phyloP scores from a whole-genome alignment of 2,113 vertebrate genomes.

The Cryptoleucopteryx plumbea region DNA sequence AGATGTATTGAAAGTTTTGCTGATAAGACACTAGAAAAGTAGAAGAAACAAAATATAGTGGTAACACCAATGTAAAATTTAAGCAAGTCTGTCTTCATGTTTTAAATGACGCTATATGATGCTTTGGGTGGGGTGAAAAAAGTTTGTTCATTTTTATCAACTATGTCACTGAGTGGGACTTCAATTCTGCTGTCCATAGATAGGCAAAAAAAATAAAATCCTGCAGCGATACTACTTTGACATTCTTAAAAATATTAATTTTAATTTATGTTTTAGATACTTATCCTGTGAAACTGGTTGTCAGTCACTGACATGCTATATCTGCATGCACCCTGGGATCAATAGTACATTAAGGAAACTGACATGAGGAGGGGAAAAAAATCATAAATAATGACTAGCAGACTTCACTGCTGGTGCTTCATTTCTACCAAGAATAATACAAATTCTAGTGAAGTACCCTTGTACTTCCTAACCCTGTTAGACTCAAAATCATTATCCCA shows the following conservation, averaged over 20 bases:
- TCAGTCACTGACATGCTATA: constrained; percentile 28
- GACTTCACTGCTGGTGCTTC: constrained; percentile 62
- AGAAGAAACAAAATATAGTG: neutral
- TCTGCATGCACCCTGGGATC: constrained; percentile 72
- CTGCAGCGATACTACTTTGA: neutral
- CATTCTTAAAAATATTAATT: neutral
- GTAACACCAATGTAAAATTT: neutral
- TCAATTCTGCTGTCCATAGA: neutral
- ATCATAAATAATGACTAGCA: constrained; percentile 87
- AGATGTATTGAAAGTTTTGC: neutral
- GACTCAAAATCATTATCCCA: neutral
- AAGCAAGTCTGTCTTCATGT: neutral
- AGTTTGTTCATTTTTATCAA: neutral
- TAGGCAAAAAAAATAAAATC: neutral
- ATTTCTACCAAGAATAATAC: constrained; percentile 51
- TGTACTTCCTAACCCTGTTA: constrained; percentile 38
- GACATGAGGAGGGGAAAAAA: constrained; percentile 77
- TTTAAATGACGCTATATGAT: neutral
- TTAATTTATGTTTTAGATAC: neutral
- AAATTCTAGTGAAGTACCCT: constrained; percentile 15
- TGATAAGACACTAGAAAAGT: neutral
- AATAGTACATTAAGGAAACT: constrained; percentile 79
- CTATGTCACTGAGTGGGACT: neutral
- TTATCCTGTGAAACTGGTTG: neutral
- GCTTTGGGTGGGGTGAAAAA: neutral